phyloP scores from a whole-genome alignment of 2,888 invertebrate species.

The Acronicta alni region DNA sequence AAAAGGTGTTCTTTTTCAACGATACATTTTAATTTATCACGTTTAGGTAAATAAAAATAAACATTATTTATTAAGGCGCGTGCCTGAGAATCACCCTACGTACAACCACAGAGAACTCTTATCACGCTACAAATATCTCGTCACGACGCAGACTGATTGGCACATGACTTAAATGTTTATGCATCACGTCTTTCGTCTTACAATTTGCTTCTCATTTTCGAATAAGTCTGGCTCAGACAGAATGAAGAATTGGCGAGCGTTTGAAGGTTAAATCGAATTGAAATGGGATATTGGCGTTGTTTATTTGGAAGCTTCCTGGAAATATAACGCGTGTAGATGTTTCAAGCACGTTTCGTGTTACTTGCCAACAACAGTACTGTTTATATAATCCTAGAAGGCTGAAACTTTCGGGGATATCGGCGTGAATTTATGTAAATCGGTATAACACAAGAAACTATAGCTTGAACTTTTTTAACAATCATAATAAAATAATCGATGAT shows the following conservation, averaged over 20 bases:
- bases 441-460: neutral
- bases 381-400: slow-evolving; percentile 63
- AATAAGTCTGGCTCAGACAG: slow-evolving; percentile 74
- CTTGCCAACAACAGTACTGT: slow-evolving; percentile 73
- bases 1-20: no score
- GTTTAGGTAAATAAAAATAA: no score
- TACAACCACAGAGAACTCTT: slow-evolving; percentile 46
- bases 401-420: slow-evolving; percentile 8
- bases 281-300: slow-evolving; percentile 65
- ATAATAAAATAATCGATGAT: no score
- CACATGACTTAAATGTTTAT: slow-evolving; percentile 79
- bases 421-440: no score
- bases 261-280: slow-evolving; percentile 82
- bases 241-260: slow-evolving; percentile 70
- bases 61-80: slow-evolving; percentile 29
- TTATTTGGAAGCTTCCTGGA: slow-evolving; percentile 75
- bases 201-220: slow-evolving; percentile 60
- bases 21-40: no score
- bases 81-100: slow-evolving; percentile 11
- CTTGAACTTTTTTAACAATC: no score
- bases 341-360: slow-evolving; percentile 67
- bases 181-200: slow-evolving; percentile 60
- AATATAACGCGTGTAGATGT: slow-evolving; percentile 67
- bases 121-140: slow-evolving; percentile 69
- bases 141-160: slow-evolving; percentile 64